These are phyloP conservation scores for Struthidea cinerea DNA, from an alignment of 2,113 vertebrate genomes.

Conservation along the genomic window DNA sequence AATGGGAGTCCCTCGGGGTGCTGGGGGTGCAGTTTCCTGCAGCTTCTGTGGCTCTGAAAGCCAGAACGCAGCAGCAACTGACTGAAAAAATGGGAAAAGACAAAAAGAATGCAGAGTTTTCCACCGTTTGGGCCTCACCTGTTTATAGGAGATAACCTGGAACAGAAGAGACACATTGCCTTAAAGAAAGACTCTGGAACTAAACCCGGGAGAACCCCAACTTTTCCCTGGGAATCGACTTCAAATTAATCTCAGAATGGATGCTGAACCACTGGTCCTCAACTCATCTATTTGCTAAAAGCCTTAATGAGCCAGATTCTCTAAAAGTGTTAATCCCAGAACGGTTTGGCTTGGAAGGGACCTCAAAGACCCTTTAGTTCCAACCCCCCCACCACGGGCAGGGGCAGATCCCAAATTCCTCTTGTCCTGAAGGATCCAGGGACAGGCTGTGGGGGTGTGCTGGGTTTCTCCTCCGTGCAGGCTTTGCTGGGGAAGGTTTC, in stretches of 20 bases:
- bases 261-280: background rate
- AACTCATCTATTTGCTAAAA: background rate
- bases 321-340: background rate
- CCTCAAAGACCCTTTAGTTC: background rate
- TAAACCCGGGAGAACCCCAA: background rate
- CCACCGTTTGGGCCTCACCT: background rate
- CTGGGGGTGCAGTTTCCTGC: background rate
- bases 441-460: background rate
- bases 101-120: background rate
- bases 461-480: background rate
- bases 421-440: background rate
- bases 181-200: background rate
- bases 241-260: background rate
- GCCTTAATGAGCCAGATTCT: background rate
- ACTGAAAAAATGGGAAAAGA: background rate
- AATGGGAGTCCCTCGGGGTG: background rate
- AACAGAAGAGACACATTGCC: background rate
- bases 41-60: background rate
- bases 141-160: no score
- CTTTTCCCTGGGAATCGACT: background rate
- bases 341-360: background rate
- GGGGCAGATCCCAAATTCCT: background rate
- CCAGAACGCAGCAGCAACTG: background rate
- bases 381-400: fast-evolving
- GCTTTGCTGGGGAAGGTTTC: background rate